phyloP scores from a whole-genome alignment of 2,113 vertebrate species.

The Scalopus aquaticus region DNA sequence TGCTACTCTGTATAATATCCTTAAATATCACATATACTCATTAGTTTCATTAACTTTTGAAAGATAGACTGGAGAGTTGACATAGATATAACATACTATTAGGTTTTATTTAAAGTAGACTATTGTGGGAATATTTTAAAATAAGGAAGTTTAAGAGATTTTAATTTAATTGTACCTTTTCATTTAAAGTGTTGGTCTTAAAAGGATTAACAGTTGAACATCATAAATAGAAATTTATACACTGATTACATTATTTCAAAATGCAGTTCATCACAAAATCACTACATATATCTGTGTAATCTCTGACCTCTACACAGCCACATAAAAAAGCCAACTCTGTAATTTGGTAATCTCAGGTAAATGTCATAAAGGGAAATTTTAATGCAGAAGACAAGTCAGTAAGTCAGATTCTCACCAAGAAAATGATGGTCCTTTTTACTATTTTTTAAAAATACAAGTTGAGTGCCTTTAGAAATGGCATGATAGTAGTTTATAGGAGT shows the following conservation, averaged over 20 bases:
- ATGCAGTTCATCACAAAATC: background rate
- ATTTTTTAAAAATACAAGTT: background rate
- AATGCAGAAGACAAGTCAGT: background rate
- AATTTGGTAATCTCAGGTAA: background rate
- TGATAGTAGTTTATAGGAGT: background rate
- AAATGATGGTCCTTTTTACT: background rate
- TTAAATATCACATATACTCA: background rate
- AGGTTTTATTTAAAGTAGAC: background rate
- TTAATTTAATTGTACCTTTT: background rate
- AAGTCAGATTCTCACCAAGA: background rate
- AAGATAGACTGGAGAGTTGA: background rate
- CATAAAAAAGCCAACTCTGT: background rate
- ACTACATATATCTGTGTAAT: background rate
- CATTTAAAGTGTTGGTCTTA: background rate
- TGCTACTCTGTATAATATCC: background rate
- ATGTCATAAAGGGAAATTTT: conserved; percentile 10
- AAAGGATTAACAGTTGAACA: background rate
- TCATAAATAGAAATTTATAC: conserved; percentile 9
- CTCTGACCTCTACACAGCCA: background rate
- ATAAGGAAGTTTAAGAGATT: background rate
- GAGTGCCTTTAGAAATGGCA: background rate
- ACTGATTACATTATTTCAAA: conserved; percentile 39
- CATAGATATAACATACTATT: background rate
- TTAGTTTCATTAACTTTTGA: background rate
- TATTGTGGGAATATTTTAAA: background rate